Base-by-base conservation (phyloP, 2,888 invertebrate species). In the Syrphus vitripennis region DNA sequence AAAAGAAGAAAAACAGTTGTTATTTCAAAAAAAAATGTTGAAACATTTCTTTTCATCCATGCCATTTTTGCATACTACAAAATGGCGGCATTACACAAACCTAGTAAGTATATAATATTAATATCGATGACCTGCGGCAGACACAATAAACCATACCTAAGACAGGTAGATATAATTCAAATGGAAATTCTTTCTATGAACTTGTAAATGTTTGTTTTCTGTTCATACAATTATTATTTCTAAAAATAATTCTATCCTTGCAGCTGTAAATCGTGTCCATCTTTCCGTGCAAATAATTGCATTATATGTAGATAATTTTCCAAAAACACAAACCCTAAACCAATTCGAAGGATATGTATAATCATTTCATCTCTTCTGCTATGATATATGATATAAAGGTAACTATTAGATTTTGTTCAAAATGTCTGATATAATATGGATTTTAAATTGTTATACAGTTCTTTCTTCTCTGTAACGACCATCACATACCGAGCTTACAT, bases 301-400 rank as follows among this genome's bases (percentile, higher is more conserved):
- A 34, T 34, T 29, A n/a, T 65, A 29, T 65, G 24, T 26, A 65
- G 45, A 34, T 48, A 37, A 50, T 67, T 48, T 50, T 67, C 34
- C 31, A 34, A 19, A n/a, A 67, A 29, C 16, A 42, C 16, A 45
- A 45, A 45, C 19, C 14, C 26, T 65, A 45, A 24, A 50, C 24
- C 34, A 34, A 34, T 67, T 67, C 67, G 50, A n/a, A 57, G 48
- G 24, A 83, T 79, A 83, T n/a, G n/a, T n/a, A n/a, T 74, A 78
- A 74, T 69, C 57, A 83, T 78, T 83, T 61, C 69, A 40, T 63
- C 67, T 57, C 55, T 55, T n/a, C n/a, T n/a, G n/a, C n/a, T n/a
- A n/a, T n/a, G n/a, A 16, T 29, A 50, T 24, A 16, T 10, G 1
- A 59, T 40, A 57, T 24, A 10, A 69, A 67, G 53, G 48, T 24